Evolutionary conservation across 1,140 invertebrate species (phyloP).

Genomic region (Halesus radiatus): DNA sequence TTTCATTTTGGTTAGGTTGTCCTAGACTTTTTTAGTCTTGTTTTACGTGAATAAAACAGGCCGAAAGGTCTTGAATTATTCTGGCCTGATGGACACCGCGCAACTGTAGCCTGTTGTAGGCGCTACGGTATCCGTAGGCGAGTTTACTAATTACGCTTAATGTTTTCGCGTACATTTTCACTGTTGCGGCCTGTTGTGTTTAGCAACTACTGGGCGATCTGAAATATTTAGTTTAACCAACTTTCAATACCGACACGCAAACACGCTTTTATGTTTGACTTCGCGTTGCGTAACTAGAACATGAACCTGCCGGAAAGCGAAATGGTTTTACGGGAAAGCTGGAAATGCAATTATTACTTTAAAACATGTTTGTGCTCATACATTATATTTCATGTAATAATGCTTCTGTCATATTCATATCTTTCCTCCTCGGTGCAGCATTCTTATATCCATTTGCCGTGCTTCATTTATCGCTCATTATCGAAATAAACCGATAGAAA

Average conservation of each 20-base stretch:
- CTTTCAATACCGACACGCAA: background rate
- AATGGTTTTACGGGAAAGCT: no score
- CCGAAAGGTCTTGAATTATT: slow-evolving; percentile 33
- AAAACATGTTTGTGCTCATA: no score
- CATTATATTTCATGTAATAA: no score
- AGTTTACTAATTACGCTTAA: slow-evolving; percentile 43
- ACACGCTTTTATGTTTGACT: background rate
- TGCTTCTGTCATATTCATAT: no score
- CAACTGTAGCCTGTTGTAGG: background rate
- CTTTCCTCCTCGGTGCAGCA: no score
- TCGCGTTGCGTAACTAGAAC: no score
- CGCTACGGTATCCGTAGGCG: slow-evolving; percentile 14
- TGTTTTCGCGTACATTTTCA: slow-evolving; percentile 40
- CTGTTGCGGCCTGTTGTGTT: slow-evolving; percentile 32
- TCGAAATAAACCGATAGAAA: no score
- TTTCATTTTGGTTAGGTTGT: no score
- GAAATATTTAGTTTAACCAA: slow-evolving; percentile 9
- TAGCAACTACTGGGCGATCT: slow-evolving; percentile 14
- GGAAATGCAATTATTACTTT: no score
- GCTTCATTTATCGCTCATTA: no score
- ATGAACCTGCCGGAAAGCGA: no score
- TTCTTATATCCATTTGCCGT: no score
- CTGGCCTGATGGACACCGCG: slow-evolving; percentile 27
- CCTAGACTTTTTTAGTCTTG: background rate
- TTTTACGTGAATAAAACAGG: background rate